Evolutionary conservation across 2,888 invertebrate genomes (phyloP).

Genomic region (Pheosia tremula): DNA sequence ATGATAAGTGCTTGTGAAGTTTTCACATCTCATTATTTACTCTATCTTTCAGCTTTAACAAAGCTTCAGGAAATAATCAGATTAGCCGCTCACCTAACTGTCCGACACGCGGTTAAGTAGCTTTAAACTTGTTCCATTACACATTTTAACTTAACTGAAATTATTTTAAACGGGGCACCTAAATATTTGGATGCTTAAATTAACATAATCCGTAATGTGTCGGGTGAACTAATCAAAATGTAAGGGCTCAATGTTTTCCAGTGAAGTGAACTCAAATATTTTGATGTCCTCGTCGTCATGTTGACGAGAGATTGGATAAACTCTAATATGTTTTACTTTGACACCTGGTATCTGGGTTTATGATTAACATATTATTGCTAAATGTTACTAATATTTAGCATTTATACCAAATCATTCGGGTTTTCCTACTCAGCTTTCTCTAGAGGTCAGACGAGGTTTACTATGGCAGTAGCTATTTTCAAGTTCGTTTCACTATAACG

Average conservation of each 20-base stretch:
- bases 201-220: conserved; percentile 68
- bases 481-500: neutral
- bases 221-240: conserved; percentile 10
- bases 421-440: neutral
- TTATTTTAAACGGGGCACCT: conserved; percentile 68
- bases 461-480: neutral
- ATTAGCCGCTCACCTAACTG: conserved; percentile 33
- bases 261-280: neutral
- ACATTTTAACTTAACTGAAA: conserved; percentile 60
- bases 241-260: neutral
- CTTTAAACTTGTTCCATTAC: conserved; percentile 64
- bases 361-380: too few species aligned
- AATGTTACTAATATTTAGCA: too few species aligned
- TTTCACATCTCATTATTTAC: too few species aligned
- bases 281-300: neutral
- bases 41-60: neutral
- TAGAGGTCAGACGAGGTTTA: neutral
- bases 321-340: too few species aligned
- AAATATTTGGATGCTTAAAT: conserved; percentile 70
- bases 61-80: conserved; percentile 25
- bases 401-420: too few species aligned
- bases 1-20: too few species aligned
- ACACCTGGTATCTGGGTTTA: too few species aligned
- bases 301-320: too few species aligned
- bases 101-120: conserved; percentile 55